A percentile compares a stretch with the other conserved stretches of the same genome.
Conservation (phyloP, 2,888 invertebrate genomes). For the Drosophila percnosoma region DNA sequence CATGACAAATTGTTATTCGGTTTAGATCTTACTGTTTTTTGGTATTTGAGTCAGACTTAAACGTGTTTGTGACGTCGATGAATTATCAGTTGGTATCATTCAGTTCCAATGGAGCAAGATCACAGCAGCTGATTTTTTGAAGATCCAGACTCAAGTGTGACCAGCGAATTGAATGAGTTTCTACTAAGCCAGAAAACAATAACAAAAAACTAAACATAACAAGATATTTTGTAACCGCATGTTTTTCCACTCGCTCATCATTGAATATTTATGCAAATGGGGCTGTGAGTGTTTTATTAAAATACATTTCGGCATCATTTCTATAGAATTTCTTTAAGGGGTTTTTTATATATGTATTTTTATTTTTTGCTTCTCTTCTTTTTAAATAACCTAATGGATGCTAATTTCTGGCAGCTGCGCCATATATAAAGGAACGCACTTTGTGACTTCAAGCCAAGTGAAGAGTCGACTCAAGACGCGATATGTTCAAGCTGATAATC, state of each 20-base stretch:
- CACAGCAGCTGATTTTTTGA: background rate
- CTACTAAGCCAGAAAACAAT: background rate
- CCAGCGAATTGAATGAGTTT: background rate
- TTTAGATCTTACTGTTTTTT: background rate
- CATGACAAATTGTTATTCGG: constrained; percentile 39
- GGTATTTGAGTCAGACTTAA: constrained; percentile 16
- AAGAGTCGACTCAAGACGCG: constrained; percentile 36
- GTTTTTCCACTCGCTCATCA: constrained; percentile 40
- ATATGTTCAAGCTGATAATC: constrained; percentile 76
- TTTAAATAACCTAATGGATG: constrained; percentile 70
- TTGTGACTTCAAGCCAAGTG: constrained; percentile 53
- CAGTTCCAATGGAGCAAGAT: constrained; percentile 11
- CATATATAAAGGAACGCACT: constrained; percentile 76
- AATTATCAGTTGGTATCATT: constrained; percentile 28
- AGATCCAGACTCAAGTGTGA: constrained; percentile 2
- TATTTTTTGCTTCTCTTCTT: constrained; percentile 31
- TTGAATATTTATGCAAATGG: constrained; percentile 70
- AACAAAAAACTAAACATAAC: constrained; percentile 1
- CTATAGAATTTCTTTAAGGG: constrained; percentile 68
- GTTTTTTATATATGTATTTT: constrained; percentile 29
- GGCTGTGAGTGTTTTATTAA: constrained; percentile 68
- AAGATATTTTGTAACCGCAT: constrained; percentile 5
- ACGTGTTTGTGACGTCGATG: constrained; percentile 69
- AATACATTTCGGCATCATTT: constrained; percentile 60
- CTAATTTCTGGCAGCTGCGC: constrained; percentile 65